phyloP scores from a whole-genome alignment of 35 echinoderm and acorn worm genomes.

The Lytechinus variegatus region DNA sequence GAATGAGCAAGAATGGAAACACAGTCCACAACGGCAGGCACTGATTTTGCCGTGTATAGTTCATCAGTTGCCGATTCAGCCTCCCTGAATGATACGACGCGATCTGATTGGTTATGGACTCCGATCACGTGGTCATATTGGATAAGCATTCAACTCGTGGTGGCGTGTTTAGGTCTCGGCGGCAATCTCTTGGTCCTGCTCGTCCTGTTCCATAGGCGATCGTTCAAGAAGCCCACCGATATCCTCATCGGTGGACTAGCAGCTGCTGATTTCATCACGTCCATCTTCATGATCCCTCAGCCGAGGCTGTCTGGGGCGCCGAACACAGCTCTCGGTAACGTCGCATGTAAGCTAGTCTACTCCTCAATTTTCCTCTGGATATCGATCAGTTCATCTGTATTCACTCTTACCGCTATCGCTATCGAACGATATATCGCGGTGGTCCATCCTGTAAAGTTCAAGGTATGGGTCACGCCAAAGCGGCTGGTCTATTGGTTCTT shows the following conservation, averaged over 20 bases:
- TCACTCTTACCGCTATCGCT: constrained; percentile 77
- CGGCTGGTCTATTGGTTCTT: background rate
- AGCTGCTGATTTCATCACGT: constrained; percentile 78
- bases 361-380: constrained; percentile 81
- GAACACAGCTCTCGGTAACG: constrained; percentile 39
- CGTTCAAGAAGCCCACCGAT: constrained; percentile 66
- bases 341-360: constrained; percentile 76
- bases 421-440: constrained; percentile 90
- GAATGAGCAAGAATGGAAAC: background rate
- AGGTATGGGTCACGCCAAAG: background rate
- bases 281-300: constrained; percentile 76
- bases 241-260: constrained; percentile 79
- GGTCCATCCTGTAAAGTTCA: constrained; percentile 77
- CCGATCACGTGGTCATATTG: constrained; percentile 32
- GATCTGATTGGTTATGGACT: background rate
- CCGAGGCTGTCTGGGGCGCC: constrained; percentile 41
- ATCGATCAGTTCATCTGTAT: constrained; percentile 68
- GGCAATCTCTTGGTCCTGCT: constrained; percentile 77
- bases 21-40: background rate
- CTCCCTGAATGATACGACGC: background rate
- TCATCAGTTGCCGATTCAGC: background rate
- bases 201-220: constrained; percentile 61
- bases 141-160: constrained; percentile 50
- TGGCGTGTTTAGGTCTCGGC: constrained; percentile 75
- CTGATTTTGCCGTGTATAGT: background rate